phyloP scores from a whole-genome alignment of 1,140 invertebrate species.

The Zaprionus taronus region DNA sequence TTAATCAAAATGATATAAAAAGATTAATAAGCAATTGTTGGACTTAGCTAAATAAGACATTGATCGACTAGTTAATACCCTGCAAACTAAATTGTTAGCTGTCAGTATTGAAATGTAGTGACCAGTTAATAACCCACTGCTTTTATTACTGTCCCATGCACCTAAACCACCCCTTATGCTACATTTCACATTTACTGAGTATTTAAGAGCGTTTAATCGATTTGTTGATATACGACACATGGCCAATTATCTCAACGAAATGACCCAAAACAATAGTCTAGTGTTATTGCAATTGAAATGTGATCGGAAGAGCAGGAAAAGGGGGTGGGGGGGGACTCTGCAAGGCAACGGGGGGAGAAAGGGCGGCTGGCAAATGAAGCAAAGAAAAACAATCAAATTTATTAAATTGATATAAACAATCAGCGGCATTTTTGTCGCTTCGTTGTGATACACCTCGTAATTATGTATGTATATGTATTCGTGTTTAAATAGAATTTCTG shows the following conservation, averaged over 20 bases:
- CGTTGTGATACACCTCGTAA: background rate
- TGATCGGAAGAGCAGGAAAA: background rate
- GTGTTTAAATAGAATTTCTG: conserved; percentile 2
- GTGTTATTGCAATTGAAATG: conserved; percentile 18
- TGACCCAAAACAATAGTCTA: conserved; percentile 17
- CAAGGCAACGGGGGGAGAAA: background rate
- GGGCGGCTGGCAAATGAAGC: conserved; percentile 27
- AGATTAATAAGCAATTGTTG: background rate
- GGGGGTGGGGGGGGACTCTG: background rate
- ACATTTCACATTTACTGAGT: background rate
- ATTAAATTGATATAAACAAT: conserved; percentile 37
- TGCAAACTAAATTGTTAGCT: background rate
- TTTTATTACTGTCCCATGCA: too few relatives aligned
- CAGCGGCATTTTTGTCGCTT: conserved; percentile 16
- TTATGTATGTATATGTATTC: conserved; percentile 16
- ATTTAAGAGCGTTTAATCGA: conserved; percentile 60
- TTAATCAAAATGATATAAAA: background rate
- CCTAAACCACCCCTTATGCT: background rate
- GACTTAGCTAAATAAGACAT: too few relatives aligned
- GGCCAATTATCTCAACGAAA: conserved; percentile 57
- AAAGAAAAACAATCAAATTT: conserved; percentile 7
- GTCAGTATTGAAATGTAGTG: background rate
- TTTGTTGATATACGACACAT: conserved; percentile 63
- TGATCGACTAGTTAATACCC: background rate
- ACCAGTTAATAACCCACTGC: conserved; percentile 13